Evolutionary conservation across 2,888 invertebrate species (phyloP).

Genomic region (Agriopis marginaria): DNA sequence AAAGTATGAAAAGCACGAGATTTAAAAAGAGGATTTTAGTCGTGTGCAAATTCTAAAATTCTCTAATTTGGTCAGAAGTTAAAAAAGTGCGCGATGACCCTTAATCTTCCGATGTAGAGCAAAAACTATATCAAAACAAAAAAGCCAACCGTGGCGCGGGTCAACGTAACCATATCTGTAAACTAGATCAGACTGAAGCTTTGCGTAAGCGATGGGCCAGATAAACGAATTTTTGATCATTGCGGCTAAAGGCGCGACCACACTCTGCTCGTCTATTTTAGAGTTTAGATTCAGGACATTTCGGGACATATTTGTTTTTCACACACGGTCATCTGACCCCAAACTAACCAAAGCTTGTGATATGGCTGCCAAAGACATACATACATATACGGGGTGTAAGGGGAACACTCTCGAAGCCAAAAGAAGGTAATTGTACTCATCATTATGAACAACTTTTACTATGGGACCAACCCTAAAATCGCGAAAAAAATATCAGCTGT

Average conservation of each 20-base stretch:
- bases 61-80: not conserved
- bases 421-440: too few species aligned
- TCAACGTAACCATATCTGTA: conserved; percentile 44
- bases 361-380: too few species aligned
- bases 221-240: conserved; percentile 41
- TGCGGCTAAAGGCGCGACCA: conserved; percentile 7
- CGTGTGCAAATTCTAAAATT: not conserved
- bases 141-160: conserved; percentile 28
- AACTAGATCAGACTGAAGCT: conserved; percentile 44
- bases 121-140: conserved; percentile 36
- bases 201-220: conserved; percentile 43
- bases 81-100: conserved; percentile 1
- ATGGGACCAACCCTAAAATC: too few species aligned
- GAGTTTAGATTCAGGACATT: too few species aligned
- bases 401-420: too few species aligned
- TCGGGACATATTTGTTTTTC: too few species aligned
- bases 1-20: too few species aligned
- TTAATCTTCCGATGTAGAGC: conserved; percentile 23
- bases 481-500: too few species aligned
- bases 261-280: not conserved
- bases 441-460: too few species aligned
- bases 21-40: not conserved
- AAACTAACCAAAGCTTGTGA: too few species aligned
- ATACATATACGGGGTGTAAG: too few species aligned
- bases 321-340: too few species aligned